Conservation (phyloP, 2,888 invertebrate genomes). For the Polydrusus cervinus region DNA sequence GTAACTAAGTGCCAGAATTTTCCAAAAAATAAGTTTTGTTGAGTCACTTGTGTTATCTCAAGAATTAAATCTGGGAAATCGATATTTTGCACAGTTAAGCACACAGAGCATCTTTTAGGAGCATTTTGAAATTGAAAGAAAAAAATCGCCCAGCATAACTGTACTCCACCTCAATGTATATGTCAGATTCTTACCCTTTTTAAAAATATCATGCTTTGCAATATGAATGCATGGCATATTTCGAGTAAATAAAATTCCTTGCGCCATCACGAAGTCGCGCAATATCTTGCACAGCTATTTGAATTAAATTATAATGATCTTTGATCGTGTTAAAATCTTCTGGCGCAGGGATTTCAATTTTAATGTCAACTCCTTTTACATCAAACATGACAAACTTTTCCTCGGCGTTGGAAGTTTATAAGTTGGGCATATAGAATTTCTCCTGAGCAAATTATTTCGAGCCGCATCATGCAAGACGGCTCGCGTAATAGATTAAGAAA, state of each 20-base stretch:
- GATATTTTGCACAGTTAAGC: too few species aligned
- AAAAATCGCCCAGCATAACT: too few species aligned
- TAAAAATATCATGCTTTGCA: neutral
- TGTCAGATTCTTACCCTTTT: too few species aligned
- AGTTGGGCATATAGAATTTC: slow-evolving; percentile 71
- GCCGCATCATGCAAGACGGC: slow-evolving; percentile 65
- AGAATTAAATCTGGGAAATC: too few species aligned
- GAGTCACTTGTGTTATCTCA: too few species aligned
- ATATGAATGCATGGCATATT: slow-evolving; percentile 27
- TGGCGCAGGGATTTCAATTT: slow-evolving; percentile 70
- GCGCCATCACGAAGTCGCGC: slow-evolving; percentile 30
- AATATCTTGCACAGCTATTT: slow-evolving; percentile 61
- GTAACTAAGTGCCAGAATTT: too few species aligned
- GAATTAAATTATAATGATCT: slow-evolving; percentile 69
- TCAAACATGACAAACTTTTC: slow-evolving; percentile 70
- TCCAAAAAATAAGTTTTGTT: too few species aligned
- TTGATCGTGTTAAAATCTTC: slow-evolving; percentile 70
- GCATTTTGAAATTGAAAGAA: too few species aligned
- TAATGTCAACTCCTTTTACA: slow-evolving; percentile 72
- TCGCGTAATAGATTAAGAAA: slow-evolving; percentile 68
- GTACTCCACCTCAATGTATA: too few species aligned
- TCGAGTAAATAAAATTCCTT: slow-evolving; percentile 43
- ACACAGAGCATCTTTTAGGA: too few species aligned
- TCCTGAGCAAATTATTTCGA: slow-evolving; percentile 68
- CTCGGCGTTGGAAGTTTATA: slow-evolving; percentile 65